These are phyloP conservation scores for Paracanthobrama guichenoti DNA, from an alignment of 2,113 vertebrate genomes.

Conservation along the genomic window DNA sequence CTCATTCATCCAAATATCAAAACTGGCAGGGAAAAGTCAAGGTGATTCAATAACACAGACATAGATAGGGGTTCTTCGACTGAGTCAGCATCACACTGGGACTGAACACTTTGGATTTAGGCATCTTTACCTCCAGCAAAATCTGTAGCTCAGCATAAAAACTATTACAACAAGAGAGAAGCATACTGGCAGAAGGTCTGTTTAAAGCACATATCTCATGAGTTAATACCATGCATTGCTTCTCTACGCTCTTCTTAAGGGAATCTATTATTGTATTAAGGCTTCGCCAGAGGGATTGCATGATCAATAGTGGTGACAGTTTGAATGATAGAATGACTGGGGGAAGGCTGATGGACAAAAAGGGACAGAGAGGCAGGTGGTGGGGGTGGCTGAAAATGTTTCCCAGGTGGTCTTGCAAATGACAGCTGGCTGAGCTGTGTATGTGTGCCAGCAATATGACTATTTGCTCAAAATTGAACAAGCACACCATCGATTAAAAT, in stretches of 20 bases:
- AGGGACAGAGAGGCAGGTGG: constrained; percentile 14
- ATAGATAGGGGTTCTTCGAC: constrained; percentile 30
- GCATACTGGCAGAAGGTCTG: neutral
- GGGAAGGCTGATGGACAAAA: constrained; percentile 31
- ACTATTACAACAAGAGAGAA: neutral
- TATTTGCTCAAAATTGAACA: neutral
- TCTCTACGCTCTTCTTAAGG: neutral
- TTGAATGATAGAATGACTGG: neutral
- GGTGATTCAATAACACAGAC: constrained; percentile 44
- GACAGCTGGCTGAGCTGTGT: constrained; percentile 33
- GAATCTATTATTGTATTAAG: neutral
- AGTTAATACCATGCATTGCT: neutral
- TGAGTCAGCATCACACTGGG: constrained; percentile 45
- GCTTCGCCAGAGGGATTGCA: neutral
- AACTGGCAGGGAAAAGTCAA: constrained; percentile 27
- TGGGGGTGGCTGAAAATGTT: constrained; percentile 15
- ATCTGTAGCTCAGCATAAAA: constrained; percentile 6
- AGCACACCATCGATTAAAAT: constrained; percentile 5
- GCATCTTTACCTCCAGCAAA: constrained; percentile 9
- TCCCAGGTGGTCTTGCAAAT: constrained; percentile 35
- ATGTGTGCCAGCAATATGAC: neutral
- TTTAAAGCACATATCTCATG: neutral
- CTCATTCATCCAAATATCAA: constrained; percentile 34
- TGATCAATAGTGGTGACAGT: constrained; percentile 30
- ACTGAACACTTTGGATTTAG: constrained; percentile 6